A percentile compares a stretch with the other conserved stretches of the same genome.
Conservation (phyloP, 1,140 invertebrate genomes). For the Parasteatoda tepidariorum region DNA sequence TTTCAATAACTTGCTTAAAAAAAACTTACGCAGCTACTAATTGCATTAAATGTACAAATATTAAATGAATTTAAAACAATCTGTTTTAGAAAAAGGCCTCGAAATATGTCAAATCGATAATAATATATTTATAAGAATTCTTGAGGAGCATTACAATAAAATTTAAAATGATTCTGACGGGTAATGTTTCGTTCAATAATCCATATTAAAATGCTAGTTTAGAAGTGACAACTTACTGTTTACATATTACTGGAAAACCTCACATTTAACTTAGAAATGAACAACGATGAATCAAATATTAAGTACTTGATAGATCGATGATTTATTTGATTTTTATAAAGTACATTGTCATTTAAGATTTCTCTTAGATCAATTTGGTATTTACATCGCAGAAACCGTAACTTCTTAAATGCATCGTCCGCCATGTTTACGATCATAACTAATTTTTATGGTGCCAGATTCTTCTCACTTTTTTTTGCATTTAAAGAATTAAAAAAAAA, state of each 20-base stretch:
- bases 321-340: neutral
- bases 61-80: no score
- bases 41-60: no score
- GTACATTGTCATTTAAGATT: neutral
- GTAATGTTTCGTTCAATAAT: neutral
- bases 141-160: no score
- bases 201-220: constrained; percentile 26
- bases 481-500: neutral
- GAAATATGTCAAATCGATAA: no score
- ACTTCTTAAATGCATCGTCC: constrained; percentile 57
- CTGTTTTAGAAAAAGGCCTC: no score
- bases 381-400: constrained; percentile 34
- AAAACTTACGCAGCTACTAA: no score
- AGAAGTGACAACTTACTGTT: constrained; percentile 59
- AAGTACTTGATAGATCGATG: neutral
- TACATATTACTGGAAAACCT: constrained; percentile 47
- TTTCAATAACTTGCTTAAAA: no score
- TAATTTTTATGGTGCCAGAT: constrained; percentile 51
- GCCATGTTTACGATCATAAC: constrained; percentile 61
- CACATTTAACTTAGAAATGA: neutral
- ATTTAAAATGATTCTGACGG: no score
- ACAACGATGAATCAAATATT: neutral
- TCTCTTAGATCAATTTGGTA: constrained; percentile 27
- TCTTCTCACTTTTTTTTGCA: neutral
- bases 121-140: no score